Evolutionary conservation across 1,140 invertebrate genomes (phyloP), one percentile per base, ranked within the genome.

Genomic region (Achroia grisella): DNA sequence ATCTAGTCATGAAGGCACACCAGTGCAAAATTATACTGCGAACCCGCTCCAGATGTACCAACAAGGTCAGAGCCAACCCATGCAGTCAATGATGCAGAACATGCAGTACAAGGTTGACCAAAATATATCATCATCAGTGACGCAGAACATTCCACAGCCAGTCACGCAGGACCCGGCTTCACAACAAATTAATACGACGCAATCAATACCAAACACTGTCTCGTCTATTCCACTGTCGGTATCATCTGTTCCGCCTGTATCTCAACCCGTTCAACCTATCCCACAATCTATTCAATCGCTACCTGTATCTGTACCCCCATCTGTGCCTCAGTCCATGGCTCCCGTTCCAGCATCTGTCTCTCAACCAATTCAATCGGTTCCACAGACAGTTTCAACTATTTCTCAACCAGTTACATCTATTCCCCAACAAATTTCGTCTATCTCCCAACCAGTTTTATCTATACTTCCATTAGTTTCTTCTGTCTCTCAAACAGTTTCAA

Each of bases 1-100:
- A 68, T 87, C 86, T 69, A 87, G 86, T 79, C 84, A 87, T 61
- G 86, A 87, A 68, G 84, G 86, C 61, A 86, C 82, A 6, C 82
- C 84, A 1, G 78, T 86, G 62, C 81, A 86, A 55, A 76, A 85
- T 70, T 85, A 69, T 40, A 52, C 72, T 54, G 66, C 75, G 44
- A 82, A 85, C 54, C 81, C 81, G 34, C 52, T 85, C 50, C 79
- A 83, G 40, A 71, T 82, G 67, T 85, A 84, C 59, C 78, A 77
- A 41, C 62, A 47, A 8, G 41, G 32, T 2, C 73, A 75, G 48
- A 63, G 54, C 27, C 71, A 73, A 41, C 57, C 62, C 0, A 50
- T 64, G 27, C 77, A 76, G 48, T 14, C 12, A 1, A 50, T 63
- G 11, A 56, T 77, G 47, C 71, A 71, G 44, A 47, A 55, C 15